phyloP scores from a whole-genome alignment of 1,140 invertebrate species.

The Pteromalus puparum region DNA sequence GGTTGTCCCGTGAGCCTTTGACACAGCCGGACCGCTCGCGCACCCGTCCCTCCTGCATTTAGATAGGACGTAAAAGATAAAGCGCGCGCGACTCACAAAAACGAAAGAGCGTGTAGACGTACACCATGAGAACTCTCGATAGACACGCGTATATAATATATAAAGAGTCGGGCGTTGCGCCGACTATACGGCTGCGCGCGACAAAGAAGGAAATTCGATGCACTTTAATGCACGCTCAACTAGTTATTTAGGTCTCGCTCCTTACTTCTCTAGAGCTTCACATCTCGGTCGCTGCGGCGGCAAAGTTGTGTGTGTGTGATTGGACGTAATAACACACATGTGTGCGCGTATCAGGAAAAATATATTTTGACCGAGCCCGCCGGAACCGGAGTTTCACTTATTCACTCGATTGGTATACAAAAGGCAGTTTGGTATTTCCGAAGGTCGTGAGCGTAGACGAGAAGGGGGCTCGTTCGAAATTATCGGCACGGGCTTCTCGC shows the following conservation, averaged over 20 bases:
- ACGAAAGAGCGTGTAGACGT: too few species aligned
- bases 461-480: background rate
- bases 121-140: background rate
- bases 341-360: background rate
- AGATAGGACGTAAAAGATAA: background rate
- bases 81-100: background rate
- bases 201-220: constrained; percentile 4
- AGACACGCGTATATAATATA: background rate
- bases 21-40: too few species aligned
- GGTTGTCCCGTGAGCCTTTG: too few species aligned
- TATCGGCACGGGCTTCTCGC: constrained; percentile 1
- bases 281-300: background rate
- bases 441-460: background rate
- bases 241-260: constrained; percentile 3
- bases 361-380: constrained; percentile 1
- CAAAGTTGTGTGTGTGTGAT: background rate
- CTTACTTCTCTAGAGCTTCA: background rate
- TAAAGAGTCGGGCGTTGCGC: background rate
- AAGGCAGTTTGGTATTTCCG: constrained; percentile 6
- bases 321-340: background rate
- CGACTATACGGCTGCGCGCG: background rate
- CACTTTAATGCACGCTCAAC: constrained; percentile 3
- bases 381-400: constrained; percentile 17
- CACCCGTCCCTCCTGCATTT: too few species aligned
- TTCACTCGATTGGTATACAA: background rate